Evolutionary conservation across 2,113 vertebrate species (phyloP).

Genomic region (Clarias batrachus): DNA sequence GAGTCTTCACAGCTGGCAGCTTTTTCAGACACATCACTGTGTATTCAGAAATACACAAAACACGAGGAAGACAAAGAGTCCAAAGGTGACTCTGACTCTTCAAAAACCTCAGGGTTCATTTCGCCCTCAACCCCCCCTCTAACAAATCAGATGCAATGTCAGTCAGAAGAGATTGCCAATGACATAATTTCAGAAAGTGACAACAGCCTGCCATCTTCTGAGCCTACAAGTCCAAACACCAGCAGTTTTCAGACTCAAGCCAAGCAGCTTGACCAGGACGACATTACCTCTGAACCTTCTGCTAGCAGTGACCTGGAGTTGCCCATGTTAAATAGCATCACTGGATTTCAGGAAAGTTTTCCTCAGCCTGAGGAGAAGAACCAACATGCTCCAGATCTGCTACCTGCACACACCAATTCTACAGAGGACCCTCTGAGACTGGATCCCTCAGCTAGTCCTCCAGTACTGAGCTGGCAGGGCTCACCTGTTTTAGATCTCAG

Average conservation of each 20-base stretch:
- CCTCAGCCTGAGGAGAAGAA: constrained; percentile 54
- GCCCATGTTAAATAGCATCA: constrained; percentile 57
- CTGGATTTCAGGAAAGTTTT: constrained; percentile 61
- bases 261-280: constrained; percentile 49
- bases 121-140: constrained; percentile 2
- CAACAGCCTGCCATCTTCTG: constrained; percentile 23
- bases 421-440: constrained; percentile 61
- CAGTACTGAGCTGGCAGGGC: constrained; percentile 78
- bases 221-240: constrained; percentile 34
- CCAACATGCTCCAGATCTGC: constrained; percentile 71
- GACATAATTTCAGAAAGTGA: constrained; percentile 37
- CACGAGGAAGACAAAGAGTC: constrained; percentile 31
- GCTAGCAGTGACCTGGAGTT: constrained; percentile 57
- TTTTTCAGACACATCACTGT: constrained; percentile 14
- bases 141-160: constrained; percentile 44
- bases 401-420: constrained; percentile 65
- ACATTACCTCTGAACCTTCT: constrained; percentile 61
- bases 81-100: constrained; percentile 21
- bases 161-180: constrained; percentile 37
- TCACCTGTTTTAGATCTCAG: constrained; percentile 70
- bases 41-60: constrained; percentile 17
- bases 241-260: constrained; percentile 23
- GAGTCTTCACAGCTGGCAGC: constrained; percentile 3
- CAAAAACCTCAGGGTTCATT: constrained; percentile 49
- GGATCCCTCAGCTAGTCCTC: constrained; percentile 72